Evolutionary conservation across 92 coral and sea anemone species (phyloP).

Genomic region (Porites evermanni): DNA sequence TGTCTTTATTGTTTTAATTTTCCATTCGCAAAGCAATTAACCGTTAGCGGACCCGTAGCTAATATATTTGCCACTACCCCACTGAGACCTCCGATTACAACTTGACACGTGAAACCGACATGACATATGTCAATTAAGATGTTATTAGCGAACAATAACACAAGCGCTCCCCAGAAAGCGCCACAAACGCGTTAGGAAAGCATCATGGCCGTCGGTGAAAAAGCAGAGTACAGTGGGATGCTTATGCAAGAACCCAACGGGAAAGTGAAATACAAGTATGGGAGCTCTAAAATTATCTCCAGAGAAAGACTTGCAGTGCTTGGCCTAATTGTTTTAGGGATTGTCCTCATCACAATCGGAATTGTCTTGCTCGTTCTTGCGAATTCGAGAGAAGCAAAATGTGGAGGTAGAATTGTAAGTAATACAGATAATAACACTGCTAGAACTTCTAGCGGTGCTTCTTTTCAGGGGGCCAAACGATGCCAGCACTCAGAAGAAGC

Average conservation of each 20-base stretch:
- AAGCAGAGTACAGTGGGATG: conserved; percentile 7
- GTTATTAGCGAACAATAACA: not conserved
- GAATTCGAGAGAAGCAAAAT: conserved; percentile 20
- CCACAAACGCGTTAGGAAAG: not conserved
- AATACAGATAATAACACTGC: not conserved
- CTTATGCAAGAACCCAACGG: conserved; percentile 30
- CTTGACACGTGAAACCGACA: not conserved
- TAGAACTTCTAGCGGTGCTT: not conserved
- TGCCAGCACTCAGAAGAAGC: conserved; percentile 83
- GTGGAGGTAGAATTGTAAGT: not conserved
- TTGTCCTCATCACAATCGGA: conserved; percentile 68
- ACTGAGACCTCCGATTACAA: not conserved
- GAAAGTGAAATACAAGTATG: conserved; percentile 30
- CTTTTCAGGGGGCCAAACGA: not conserved
- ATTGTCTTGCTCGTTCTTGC: conserved; percentile 72
- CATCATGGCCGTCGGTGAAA: conserved; percentile 14
- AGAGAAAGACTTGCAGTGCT: conserved; percentile 50
- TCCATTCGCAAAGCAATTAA: no score
- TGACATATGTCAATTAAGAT: conserved; percentile 8
- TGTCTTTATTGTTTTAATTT: no score
- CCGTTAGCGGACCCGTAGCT: no score
- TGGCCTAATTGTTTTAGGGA: conserved; percentile 51
- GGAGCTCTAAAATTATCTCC: conserved; percentile 27
- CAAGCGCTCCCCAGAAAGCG: not conserved
- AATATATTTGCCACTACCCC: no score